Evolutionary conservation across 2,113 vertebrate species (phyloP), one percentile per base, ranked within the genome.

Genomic region (Gambusia affinis): DNA sequence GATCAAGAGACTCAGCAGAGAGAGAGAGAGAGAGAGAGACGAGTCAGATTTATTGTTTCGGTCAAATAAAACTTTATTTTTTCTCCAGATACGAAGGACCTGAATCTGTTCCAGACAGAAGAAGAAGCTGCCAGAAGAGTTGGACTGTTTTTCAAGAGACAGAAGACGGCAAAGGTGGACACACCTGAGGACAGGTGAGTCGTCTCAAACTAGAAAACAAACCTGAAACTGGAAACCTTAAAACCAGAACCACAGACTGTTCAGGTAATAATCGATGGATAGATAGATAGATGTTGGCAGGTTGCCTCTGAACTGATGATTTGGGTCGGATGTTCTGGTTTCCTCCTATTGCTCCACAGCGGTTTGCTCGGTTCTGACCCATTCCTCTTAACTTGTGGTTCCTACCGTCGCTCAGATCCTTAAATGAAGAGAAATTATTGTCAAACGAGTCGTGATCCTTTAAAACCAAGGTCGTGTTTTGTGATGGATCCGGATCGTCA

Each of bases 121-220:
- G 42, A 54, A 54, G 22, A 24, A 54, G 19, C 39, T 14, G 39
- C 19, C 6, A 54, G 51, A 57, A 22, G 51, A 57, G 51, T 22
- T 3, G 51, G 51, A 57, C 24, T 10, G 51, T 22, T 54, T 54
- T 8, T 22, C 24, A 8, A 68, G 51, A 69, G 64, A 64, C 51
- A 60, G 30, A 60, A 60, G 33, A 72, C n/a, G 24, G 70, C 62
- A 7, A 22, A 35, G 31, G 62, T 35, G 31, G 63, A 64, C 22
- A 6, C 5, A n/a, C 24, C 19, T 24, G 30, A 22, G 63, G 15
- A 35, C 63, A 35, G 75, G 84, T 86, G 73, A 83, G 81, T 70
- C 54, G 8, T 66, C 31, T 79, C n/a, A 62, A 66, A 29, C 17
- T 10, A n/a, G 22, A 22, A 57, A 57, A 54, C 51, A 24, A n/a